These are phyloP conservation scores for Aphelenchoides besseyi DNA, from an alignment of 1,140 invertebrate species.

Conservation along the genomic window DNA sequence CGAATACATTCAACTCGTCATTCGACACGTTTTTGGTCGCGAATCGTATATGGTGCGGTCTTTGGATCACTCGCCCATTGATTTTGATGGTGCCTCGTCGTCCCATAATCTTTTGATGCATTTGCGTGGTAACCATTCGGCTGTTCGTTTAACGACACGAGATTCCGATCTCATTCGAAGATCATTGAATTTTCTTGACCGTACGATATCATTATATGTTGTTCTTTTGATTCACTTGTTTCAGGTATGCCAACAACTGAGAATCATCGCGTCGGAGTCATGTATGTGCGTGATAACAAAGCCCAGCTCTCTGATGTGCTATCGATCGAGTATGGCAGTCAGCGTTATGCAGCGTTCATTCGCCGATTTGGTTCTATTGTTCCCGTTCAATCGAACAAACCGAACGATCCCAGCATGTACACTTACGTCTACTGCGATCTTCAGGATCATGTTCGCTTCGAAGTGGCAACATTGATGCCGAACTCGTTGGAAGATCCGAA, in stretches of 20 bases:
- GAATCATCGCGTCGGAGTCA: constrained; percentile 23
- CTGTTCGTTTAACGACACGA: neutral
- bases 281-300: constrained; percentile 23
- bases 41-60: constrained; percentile 25
- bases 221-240: neutral
- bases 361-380: neutral
- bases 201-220: neutral
- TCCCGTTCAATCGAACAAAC: neutral
- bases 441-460: constrained; percentile 11
- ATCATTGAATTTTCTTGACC: constrained; percentile 4
- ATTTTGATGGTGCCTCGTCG: constrained; percentile 25
- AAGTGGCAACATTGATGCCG: constrained; percentile 28
- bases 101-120: constrained; percentile 23
- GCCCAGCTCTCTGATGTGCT: constrained; percentile 1
- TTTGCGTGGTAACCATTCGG: constrained; percentile 27
- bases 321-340: constrained; percentile 14
- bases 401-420: neutral
- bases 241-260: constrained; percentile 2
- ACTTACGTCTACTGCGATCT: constrained; percentile 30
- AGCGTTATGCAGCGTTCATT: constrained; percentile 22
- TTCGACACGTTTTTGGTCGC: constrained; percentile 24
- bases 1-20: constrained; percentile 26
- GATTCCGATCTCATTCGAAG: neutral
- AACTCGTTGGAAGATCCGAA: constrained; percentile 22
- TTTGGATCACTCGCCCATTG: constrained; percentile 22